Evolutionary conservation across 35 echinoderm and acorn worm genomes (phyloP), one percentile per base, ranked within the genome.

Genomic region (Ophioderma brevispina): DNA sequence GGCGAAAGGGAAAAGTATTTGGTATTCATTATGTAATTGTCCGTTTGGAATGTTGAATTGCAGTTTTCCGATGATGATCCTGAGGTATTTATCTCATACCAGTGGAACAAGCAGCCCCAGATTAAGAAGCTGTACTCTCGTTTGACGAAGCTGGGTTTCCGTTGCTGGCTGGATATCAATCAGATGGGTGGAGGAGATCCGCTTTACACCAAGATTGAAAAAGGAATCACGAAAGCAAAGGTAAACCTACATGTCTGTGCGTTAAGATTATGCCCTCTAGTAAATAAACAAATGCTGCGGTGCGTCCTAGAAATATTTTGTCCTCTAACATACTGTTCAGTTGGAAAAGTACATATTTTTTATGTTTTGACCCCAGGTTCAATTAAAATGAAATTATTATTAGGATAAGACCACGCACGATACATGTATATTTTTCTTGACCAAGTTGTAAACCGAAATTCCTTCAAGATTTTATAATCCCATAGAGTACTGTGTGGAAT

Each of bases 131-230:
- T 98, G n/a, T 98, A 88, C 87, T 88, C 70, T 32, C 80, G 90
- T 25, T 41, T 98, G 64, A 94, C 96, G 23, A 77, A 39, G 21
- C 78, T 94, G 18, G 96, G 96, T 49, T 98, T 80, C 50, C 82
- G 86, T 35, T 98, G 96, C 64, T 98, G 96, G 96, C 39, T 98
- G 35, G 96, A 98, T 38, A 94, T 98, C 77, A 94, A 87, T 37
- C 96, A 98, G 82, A 98, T 98, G 96, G 96, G 96, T 37, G 96
- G 96, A 23, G 96, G 96, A 1, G 96, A 98, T 90, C 92, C 92
- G 76, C 89, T 98, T 13, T 98, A 94, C 64, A 85, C 92, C 42
- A 94, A 98, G 83, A 98, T 98, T 37, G 96, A 98, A 55, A 94
- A 92, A 81, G 96, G 96, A 64, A 81, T 98, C 13, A 85, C 92